A percentile compares a stretch with the other conserved stretches of the same genome.
phyloP scores from a whole-genome alignment of 2,797 vertebrate species.

The Clarias laeviceps region DNA sequence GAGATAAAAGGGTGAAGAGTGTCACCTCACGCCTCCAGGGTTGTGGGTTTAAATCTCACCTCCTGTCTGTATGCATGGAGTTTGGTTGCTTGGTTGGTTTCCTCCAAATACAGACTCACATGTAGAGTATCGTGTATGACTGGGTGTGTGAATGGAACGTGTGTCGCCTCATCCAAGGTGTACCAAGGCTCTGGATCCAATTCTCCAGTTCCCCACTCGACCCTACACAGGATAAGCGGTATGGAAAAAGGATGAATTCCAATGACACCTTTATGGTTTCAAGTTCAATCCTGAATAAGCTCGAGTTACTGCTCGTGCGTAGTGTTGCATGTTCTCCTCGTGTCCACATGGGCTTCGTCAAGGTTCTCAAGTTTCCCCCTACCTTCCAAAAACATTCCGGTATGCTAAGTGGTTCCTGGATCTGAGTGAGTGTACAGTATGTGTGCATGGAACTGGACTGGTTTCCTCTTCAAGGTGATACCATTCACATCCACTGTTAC shows the following conservation, averaged over 20 bases:
- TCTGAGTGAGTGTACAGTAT: not conserved
- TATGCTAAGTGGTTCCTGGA: not conserved
- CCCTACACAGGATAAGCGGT: too few species aligned
- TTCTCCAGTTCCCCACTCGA: too few species aligned
- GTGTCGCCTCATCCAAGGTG: too few species aligned
- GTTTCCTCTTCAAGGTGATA: not conserved
- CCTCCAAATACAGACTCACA: too few species aligned
- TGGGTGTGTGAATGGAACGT: too few species aligned
- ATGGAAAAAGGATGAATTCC: too few species aligned
- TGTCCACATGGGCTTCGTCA: not conserved
- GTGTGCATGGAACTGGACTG: not conserved
- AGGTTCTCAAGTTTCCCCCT: not conserved
- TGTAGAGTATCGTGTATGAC: too few species aligned
- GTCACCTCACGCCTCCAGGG: too few species aligned
- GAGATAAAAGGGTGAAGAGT: not conserved
- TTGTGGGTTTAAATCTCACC: too few species aligned
- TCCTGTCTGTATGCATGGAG: too few species aligned
- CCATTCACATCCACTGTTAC: not conserved
- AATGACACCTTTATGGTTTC: not conserved
- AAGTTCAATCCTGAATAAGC: not conserved
- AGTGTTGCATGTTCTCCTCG: not conserved
- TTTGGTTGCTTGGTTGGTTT: too few species aligned
- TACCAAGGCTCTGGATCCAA: too few species aligned
- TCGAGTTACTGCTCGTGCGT: not conserved
- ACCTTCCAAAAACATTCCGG: not conserved